A percentile compares a stretch with the other conserved stretches of the same genome.
Evolutionary conservation across 1,140 invertebrate genomes (phyloP).

Genomic region (Pogonomyrmex barbatus): DNA sequence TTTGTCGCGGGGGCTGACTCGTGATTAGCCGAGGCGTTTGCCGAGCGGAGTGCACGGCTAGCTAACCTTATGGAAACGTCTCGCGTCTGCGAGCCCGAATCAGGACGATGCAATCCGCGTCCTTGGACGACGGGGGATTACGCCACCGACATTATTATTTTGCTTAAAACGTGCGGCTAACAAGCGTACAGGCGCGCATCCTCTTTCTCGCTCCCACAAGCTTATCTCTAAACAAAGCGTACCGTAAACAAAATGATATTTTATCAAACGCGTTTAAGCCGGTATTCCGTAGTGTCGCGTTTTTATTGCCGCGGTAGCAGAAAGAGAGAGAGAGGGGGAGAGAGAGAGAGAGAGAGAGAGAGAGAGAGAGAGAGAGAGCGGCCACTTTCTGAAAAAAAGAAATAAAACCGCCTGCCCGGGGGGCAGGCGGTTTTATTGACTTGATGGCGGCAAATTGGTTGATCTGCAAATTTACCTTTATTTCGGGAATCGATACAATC

Average conservation of each 20-base stretch:
- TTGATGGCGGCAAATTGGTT: background rate
- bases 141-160: constrained; percentile 43
- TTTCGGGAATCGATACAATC: constrained; percentile 42
- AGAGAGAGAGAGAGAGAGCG: too few relatives aligned
- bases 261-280: constrained; percentile 38
- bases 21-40: constrained; percentile 62
- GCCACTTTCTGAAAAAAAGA: too few relatives aligned
- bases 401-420: background rate
- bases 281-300: background rate
- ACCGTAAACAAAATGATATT: constrained; percentile 42
- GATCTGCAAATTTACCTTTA: constrained; percentile 4
- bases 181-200: constrained; percentile 3
- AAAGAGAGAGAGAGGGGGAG: background rate
- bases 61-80: constrained; percentile 34
- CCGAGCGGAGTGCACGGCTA: background rate
- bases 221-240: constrained; percentile 38
- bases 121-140: constrained; percentile 27
- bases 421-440: background rate
- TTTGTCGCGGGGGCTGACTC: constrained; percentile 62
- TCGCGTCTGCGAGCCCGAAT: background rate
- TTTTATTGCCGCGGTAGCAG: background rate
- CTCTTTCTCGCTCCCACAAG: background rate
- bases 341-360: too few relatives aligned
- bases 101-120: constrained; percentile 1
- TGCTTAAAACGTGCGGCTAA: constrained; percentile 40